Evolutionary conservation across 2,888 invertebrate genomes (phyloP).

Genomic region (Lysandra bellargus): DNA sequence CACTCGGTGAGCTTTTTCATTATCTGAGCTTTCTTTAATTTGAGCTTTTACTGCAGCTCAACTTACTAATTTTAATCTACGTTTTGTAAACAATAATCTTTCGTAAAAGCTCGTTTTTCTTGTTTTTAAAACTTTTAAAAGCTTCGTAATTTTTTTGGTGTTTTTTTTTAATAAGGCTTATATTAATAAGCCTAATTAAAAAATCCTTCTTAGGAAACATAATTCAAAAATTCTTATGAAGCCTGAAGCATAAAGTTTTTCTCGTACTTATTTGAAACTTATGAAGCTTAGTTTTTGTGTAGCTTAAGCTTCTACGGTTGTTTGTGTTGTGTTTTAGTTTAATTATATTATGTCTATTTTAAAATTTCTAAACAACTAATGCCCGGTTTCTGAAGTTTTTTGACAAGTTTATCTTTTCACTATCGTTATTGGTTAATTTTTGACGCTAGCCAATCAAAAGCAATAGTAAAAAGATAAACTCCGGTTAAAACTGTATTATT

Average conservation of each 20-base stretch:
- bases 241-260: background rate
- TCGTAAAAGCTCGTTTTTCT: background rate
- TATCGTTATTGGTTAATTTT: no score
- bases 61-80: background rate
- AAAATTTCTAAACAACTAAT: background rate
- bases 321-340: background rate
- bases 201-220: no score
- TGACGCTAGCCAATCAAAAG: no score
- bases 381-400: no score
- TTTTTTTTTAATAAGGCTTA: no score
- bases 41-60: background rate
- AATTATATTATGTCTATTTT: background rate
- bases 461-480: no score
- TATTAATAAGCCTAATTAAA: no score
- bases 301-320: background rate
- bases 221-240: background rate
- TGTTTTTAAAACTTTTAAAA: background rate
- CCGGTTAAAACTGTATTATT: no score
- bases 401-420: no score
- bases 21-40: background rate
- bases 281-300: background rate
- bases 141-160: background rate
- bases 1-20: constrained; percentile 39
- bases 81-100: background rate
- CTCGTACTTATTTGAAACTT: background rate